Base-by-base conservation (phyloP, 2,888 invertebrate genomes). In the Agrotis clavis region DNA sequence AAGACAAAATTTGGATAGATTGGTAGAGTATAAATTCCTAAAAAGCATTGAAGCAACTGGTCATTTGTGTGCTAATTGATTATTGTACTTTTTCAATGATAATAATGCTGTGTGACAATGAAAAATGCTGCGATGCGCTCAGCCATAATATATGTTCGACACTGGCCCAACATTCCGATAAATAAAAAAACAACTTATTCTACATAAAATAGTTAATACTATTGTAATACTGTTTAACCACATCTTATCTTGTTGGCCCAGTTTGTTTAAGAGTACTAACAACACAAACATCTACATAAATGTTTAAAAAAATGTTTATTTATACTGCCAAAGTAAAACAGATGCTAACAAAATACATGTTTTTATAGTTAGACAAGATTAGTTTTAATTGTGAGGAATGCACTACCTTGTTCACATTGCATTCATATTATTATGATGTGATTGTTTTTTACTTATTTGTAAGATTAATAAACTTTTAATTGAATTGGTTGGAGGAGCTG, bases 261-360 rank as follows among this genome's bases (percentile, higher is more conserved):
- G 45, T 76, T 77, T 77, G 18, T 59, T 48, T 51, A 53, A 41
- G 25, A 62, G 18, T 7, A 47, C 47, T 53, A 77, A 19, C 51
- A 57, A 67, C 50, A 60, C 13, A 53, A 50, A 41, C 1, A n/a
- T 35, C 60, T 47, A 51, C 18, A 9, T 35, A 41, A 19, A 18
- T 14, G 4, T 60, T 18, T 41, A 60, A 50, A 68, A 48, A 21
- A 25, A 14, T 7, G 3, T 9, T 45, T 60, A 53, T 66, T 60
- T 74, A 75, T 48, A 16, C 53, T 21, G 45, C n/a, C n/a, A 9
- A 67, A 76, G 62, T 47, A 57, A 61, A 68, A 76, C 61, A 61
- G 50, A 76, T 67, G 56, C 16, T 57, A n/a, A 21, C 41, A 41
- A 41, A n/a, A 41, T 41, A 41, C 41, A 41, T 69, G 7, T 21